phyloP scores from a whole-genome alignment of 2,797 vertebrate species.

The Lagocephalus sceleratus region DNA sequence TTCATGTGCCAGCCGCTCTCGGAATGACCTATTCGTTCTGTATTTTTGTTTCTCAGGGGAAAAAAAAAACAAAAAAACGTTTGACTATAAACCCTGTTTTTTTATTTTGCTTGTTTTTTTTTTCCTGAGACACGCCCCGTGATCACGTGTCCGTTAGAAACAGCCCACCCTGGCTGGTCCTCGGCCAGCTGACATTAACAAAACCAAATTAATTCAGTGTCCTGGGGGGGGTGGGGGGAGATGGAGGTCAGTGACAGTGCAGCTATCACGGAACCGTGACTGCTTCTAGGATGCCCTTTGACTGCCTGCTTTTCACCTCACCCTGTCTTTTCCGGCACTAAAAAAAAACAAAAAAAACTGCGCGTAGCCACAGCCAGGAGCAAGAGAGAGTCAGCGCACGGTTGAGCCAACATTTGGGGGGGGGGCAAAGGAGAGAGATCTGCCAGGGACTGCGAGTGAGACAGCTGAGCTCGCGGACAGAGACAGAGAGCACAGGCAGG shows the following conservation, averaged over 20 bases:
- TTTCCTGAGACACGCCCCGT: no score
- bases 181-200: conserved; percentile 21
- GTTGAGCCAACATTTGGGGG: conserved; percentile 47
- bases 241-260: conserved; percentile 10
- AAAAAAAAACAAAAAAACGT: no score
- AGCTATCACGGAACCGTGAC: conserved; percentile 22
- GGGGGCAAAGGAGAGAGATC: conserved; percentile 56
- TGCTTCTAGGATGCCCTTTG: conserved; percentile 9
- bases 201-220: conserved; percentile 32
- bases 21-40: no score
- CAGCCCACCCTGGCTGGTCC: conserved; percentile 25
- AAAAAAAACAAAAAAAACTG: neutral
- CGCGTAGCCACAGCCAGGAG: conserved; percentile 53
- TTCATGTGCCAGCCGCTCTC: no score
- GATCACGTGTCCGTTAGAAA: conserved; percentile 46
- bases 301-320: conserved; percentile 15
- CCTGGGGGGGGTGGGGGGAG: neutral
- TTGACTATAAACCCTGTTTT: no score
- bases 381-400: conserved; percentile 60
- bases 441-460: conserved; percentile 73
- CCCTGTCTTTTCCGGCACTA: conserved; percentile 1
- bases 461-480: conserved; percentile 73
- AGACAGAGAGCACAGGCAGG: conserved; percentile 61
- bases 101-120: no score
- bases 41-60: neutral